phyloP scores from a whole-genome alignment of 30 jellyfish, hydroid and myxozoan species.

The Turritopsis dohrnii region DNA sequence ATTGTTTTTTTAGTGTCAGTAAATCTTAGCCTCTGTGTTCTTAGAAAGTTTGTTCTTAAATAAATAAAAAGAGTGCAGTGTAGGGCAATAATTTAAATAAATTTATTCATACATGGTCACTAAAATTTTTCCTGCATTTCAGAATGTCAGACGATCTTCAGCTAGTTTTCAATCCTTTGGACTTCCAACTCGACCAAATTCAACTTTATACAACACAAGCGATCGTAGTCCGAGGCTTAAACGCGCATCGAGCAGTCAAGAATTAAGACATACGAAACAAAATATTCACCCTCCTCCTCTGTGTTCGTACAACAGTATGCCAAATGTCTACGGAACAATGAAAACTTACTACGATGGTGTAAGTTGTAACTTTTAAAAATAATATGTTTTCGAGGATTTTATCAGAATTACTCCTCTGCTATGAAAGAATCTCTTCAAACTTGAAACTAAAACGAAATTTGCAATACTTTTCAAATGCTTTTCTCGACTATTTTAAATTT shows the following conservation, averaged over 20 bases:
- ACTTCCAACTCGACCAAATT: background rate
- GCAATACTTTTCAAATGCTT: no score
- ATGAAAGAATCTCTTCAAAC: no score
- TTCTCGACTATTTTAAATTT: no score
- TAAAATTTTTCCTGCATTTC: background rate
- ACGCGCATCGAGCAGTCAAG: slow-evolving; percentile 17
- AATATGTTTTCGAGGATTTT: no score
- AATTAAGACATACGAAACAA: background rate
- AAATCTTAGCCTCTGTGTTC: no score
- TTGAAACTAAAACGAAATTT: no score
- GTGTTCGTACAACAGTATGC: slow-evolving; percentile 26
- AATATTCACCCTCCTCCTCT: background rate
- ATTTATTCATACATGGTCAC: no score
- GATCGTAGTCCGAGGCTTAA: background rate
- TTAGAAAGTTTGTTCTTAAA: no score
- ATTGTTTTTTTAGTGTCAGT: no score
- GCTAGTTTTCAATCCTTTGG: slow-evolving; percentile 2
- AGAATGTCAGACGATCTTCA: background rate
- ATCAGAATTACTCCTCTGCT: no score
- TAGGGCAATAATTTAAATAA: no score
- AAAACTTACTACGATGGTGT: background rate
- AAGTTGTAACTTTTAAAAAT: background rate
- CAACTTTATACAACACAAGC: background rate
- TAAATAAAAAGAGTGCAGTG: no score
- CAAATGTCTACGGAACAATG: slow-evolving; percentile 8